Base-by-base conservation (phyloP, 2,888 invertebrate genomes). In the Oxycera nigricornis region DNA sequence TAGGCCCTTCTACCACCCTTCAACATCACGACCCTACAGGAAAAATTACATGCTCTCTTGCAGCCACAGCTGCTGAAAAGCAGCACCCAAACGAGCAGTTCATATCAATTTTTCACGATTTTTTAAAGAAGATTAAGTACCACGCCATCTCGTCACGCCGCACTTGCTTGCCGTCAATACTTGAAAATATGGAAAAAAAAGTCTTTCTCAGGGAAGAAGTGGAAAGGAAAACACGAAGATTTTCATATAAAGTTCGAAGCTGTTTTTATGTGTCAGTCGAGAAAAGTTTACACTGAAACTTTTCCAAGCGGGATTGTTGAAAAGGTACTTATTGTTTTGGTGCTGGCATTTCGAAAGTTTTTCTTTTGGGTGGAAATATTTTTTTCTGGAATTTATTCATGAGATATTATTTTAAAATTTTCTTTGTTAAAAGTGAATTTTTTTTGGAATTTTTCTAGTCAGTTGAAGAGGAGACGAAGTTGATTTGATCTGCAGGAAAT, bases 51-150 rank as follows among this genome's bases (percentile, higher is more conserved):
- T 35, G 11, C 35, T 35, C 6, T 35, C 6, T 35, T 35, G 11
- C 35, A 35, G 11, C 6, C 35, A 35, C 35, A 35, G 3, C 2
- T 14, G 46, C 4, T 14, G 46, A n/a, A 46, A 3, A 3, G 17
- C 4, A 3, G 46, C 46, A 46, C 55, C 55, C 55, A 17, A 55
- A 26, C 55, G 24, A 55, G 55, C 55, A 55, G 55, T 55, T 55
- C 14, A 55, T 55, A 55, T 55, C 55, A 55, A 55, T 55, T 55
- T 55, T 55, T 4, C 28, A 55, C 22, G 22, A 24, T 55, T 11
- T 55, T 55, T 26, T 55, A 55, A 55, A 22, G 55, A 55, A 55
- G 55, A 55, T 55, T 55, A 55, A 55, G 55, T 22, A 55, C 7
- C 55, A 55, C 26, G 3, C 14, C 46, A 46, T 14, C 46, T n/a